A percentile compares a stretch with the other conserved stretches of the same genome.
Evolutionary conservation across 2,113 vertebrate genomes (phyloP).

Genomic region (Anolis sagrei): DNA sequence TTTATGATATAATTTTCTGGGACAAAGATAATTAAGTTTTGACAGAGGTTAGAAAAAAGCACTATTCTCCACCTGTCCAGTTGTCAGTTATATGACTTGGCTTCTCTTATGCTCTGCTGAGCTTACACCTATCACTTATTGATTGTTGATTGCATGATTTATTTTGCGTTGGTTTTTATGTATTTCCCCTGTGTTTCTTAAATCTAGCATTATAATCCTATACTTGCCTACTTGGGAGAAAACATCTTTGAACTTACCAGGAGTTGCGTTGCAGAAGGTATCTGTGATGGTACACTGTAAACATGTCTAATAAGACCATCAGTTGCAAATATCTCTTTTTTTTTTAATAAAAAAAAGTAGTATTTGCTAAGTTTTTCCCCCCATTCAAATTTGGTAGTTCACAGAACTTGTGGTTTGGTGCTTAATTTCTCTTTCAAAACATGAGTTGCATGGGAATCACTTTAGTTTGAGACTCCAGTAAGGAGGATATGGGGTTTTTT

Average conservation of each 20-base stretch:
- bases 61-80: conserved; percentile 40
- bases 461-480: neutral
- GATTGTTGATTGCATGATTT: conserved; percentile 58
- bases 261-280: neutral
- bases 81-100: conserved; percentile 55
- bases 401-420: neutral
- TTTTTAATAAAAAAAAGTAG: no score
- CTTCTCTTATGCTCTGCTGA: conserved; percentile 53
- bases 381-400: neutral
- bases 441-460: neutral
- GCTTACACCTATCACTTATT: conserved; percentile 58
- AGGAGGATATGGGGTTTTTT: neutral
- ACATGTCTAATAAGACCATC: no score
- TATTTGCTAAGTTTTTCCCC: neutral
- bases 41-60: conserved; percentile 61
- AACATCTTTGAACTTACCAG: neutral
- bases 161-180: conserved; percentile 51
- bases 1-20: conserved; percentile 65
- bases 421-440: neutral
- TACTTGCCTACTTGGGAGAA: neutral
- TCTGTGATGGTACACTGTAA: no score
- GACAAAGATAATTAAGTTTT: conserved; percentile 63
- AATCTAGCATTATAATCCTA: neutral
- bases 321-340: no score
- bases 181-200: conserved; percentile 29